phyloP scores from a whole-genome alignment of 2,888 invertebrate species.

The Amphimallon solstitiale region DNA sequence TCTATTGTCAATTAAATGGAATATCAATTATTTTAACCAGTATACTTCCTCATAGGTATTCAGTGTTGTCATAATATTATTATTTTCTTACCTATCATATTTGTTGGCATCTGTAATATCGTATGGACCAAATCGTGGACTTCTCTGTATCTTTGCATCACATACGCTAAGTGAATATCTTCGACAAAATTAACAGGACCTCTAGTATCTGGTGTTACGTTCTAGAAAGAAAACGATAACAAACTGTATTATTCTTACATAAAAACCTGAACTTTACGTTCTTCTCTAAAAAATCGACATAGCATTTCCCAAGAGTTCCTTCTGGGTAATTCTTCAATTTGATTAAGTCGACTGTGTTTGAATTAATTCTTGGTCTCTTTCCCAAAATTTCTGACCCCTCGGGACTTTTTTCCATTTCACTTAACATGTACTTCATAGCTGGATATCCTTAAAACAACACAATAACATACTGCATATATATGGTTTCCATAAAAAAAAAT shows the following conservation, averaged over 20 bases:
- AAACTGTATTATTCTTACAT: background rate
- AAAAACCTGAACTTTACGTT: constrained; percentile 67
- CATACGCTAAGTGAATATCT: constrained; percentile 89
- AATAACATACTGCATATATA: background rate
- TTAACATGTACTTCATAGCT: constrained; percentile 77
- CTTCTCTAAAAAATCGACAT: constrained; percentile 82
- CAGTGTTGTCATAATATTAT: background rate
- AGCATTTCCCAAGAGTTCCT: constrained; percentile 86
- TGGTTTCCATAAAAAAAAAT: background rate
- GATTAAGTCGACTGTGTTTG: constrained; percentile 80
- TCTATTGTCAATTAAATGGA: too few species aligned
- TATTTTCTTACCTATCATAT: constrained; percentile 77
- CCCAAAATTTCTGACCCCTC: constrained; percentile 82
- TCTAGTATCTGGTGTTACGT: constrained; percentile 93
- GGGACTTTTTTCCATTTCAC: constrained; percentile 77
- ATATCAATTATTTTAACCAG: too few species aligned
- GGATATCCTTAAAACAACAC: constrained; percentile 59
- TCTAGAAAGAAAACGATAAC: constrained; percentile 61
- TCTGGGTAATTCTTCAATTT: constrained; percentile 77
- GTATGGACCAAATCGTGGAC: constrained; percentile 96
- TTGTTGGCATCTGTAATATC: constrained; percentile 90
- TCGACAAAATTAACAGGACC: constrained; percentile 91
- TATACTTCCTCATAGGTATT: too few species aligned
- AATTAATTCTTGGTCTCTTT: constrained; percentile 88
- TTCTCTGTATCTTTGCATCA: constrained; percentile 97